phyloP scores from a whole-genome alignment of 2,888 invertebrate genomes.

The Callyntrura sp. region DNA sequence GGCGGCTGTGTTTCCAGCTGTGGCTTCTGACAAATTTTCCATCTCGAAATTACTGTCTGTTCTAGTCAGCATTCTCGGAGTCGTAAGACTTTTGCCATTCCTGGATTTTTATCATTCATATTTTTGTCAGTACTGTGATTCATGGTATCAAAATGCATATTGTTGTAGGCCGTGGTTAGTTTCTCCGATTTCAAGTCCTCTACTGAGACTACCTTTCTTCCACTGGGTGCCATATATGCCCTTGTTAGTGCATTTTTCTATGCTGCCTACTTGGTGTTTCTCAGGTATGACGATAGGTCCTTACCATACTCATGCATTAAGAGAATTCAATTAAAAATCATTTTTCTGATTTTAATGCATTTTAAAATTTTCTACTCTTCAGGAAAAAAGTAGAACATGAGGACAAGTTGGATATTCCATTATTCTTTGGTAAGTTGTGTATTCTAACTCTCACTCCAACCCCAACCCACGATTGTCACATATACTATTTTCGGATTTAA shows the following conservation, averaged over 20 bases:
- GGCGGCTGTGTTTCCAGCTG: constrained; percentile 94
- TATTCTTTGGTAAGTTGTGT: constrained; percentile 95
- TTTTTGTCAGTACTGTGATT: no score
- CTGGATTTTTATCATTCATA: no score
- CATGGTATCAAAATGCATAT: no score
- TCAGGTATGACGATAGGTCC: no score
- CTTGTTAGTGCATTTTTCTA: constrained; percentile 95
- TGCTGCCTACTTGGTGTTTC: constrained; percentile 95
- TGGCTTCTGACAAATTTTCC: constrained; percentile 93
- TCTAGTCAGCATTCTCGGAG: constrained; percentile 91
- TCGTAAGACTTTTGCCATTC: constrained; percentile 90
- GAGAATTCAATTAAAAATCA: no score
- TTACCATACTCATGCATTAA: no score
- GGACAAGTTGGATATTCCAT: constrained; percentile 96
- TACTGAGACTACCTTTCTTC: constrained; percentile 89
- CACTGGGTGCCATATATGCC: constrained; percentile 92
- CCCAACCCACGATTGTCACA: neutral
- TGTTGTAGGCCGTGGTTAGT: constrained; percentile 90
- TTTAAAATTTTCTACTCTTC: no score
- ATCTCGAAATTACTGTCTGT: constrained; percentile 94
- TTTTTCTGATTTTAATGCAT: no score
- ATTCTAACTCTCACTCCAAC: neutral
- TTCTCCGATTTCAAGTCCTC: constrained; percentile 90
- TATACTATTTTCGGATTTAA: no score
- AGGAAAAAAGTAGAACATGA: constrained; percentile 94